A percentile compares a stretch with the other conserved stretches of the same genome.
Evolutionary conservation across 1,140 invertebrate genomes (phyloP).

Genomic region (Chelonus insularis): DNA sequence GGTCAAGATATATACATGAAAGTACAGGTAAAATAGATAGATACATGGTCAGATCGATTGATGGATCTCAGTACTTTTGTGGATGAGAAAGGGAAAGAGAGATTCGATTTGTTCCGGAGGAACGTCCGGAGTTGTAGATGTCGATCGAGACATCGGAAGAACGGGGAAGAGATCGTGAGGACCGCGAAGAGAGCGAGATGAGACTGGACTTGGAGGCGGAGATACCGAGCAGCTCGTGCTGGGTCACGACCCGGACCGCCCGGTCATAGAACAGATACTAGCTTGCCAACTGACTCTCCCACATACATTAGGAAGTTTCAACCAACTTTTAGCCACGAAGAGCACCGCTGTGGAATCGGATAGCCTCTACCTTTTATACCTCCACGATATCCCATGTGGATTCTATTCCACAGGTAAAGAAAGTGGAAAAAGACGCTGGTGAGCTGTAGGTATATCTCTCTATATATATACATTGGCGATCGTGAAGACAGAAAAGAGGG

Average conservation of each 20-base stretch:
- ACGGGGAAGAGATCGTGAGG: constrained; percentile 26
- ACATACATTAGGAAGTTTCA: constrained; percentile 54
- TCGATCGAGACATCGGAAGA: constrained; percentile 19
- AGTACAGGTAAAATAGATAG: too few species aligned
- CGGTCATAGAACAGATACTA: constrained; percentile 45
- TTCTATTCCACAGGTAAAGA: constrained; percentile 3
- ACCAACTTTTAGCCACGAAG: constrained; percentile 42
- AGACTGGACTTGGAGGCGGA: constrained; percentile 26
- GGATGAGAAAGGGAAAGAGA: neutral
- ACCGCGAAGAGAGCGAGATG: constrained; percentile 23
- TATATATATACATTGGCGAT: neutral
- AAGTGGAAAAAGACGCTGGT: constrained; percentile 12
- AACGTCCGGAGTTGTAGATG: neutral
- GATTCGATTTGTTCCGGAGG: neutral
- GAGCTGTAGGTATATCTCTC: neutral
- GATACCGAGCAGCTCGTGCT: constrained; percentile 29
- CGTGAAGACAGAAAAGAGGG: constrained; percentile 3
- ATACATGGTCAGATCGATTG: neutral
- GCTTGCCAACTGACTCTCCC: constrained; percentile 44
- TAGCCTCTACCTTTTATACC: constrained; percentile 28
- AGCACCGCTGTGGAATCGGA: constrained; percentile 38
- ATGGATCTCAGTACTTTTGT: constrained; percentile 1
- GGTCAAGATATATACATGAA: too few species aligned
- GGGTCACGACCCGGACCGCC: constrained; percentile 47
- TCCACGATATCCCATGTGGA: neutral